phyloP scores from a whole-genome alignment of 2,797 vertebrate species.

The Lepidocolaptes lacrymiger region DNA sequence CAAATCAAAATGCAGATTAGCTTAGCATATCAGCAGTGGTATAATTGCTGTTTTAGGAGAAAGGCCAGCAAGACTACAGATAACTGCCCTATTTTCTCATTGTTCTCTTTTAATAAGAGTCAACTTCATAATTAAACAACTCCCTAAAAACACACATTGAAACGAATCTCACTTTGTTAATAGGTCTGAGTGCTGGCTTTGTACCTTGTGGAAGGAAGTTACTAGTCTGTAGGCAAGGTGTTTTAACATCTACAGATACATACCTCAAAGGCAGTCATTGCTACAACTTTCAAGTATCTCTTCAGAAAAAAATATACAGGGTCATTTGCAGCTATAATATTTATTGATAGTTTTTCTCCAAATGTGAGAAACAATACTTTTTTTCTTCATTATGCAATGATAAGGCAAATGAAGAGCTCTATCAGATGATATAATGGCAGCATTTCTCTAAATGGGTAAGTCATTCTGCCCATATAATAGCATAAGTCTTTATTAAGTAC shows the following conservation, averaged over 20 bases:
- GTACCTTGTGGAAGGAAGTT: background rate
- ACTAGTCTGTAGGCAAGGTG: background rate
- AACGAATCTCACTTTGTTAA: background rate
- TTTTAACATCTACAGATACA: background rate
- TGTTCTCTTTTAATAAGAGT: background rate
- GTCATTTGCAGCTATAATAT: background rate
- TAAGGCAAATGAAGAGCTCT: background rate
- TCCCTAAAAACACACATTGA: slow-evolving; percentile 18
- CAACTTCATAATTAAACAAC: background rate
- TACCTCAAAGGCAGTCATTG: background rate
- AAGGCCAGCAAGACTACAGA: background rate
- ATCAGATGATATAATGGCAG: background rate
- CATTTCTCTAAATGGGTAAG: background rate
- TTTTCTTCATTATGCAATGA: background rate
- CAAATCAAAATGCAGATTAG: slow-evolving; percentile 14
- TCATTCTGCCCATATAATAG: background rate
- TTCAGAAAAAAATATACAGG: background rate
- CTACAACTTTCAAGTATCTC: background rate
- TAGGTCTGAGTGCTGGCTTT: background rate
- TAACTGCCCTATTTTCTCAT: background rate
- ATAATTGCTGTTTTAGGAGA: background rate
- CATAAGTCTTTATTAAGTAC: background rate
- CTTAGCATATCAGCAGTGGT: background rate
- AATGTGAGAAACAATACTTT: background rate
- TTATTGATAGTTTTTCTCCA: background rate